phyloP scores from a whole-genome alignment of 2,888 invertebrate species.

The Pollenia amentaria region DNA sequence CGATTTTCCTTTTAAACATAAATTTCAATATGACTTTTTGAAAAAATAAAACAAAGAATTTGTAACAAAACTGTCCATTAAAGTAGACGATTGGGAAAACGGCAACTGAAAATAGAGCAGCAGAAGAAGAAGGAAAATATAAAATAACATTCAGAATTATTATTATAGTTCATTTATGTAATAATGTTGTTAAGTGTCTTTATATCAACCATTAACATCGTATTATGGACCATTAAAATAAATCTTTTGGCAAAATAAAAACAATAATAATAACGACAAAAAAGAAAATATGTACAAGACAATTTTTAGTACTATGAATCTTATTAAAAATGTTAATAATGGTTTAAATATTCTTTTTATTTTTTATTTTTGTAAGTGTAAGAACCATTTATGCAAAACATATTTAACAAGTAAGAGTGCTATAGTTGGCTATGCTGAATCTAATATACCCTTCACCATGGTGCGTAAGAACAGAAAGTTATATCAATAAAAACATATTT shows the following conservation, averaged over 20 bases:
- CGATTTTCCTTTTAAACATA: neutral
- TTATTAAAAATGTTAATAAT: neutral
- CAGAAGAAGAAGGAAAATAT: neutral
- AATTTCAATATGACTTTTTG: neutral
- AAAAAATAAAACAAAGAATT: neutral
- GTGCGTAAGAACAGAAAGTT: too few species aligned
- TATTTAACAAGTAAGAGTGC: neutral
- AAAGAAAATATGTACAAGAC: neutral
- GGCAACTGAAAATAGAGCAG: constrained; percentile 41
- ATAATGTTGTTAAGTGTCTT: constrained; percentile 65
- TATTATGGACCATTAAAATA: constrained; percentile 67
- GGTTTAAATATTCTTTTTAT: too few species aligned
- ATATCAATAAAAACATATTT: too few species aligned
- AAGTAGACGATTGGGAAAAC: neutral
- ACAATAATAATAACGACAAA: constrained; percentile 36
- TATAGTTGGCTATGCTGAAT: too few species aligned
- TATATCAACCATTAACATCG: constrained; percentile 61
- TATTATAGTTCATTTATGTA: constrained; percentile 58
- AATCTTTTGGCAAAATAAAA: constrained; percentile 65
- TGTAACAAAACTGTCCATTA: constrained; percentile 11
- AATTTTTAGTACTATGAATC: neutral
- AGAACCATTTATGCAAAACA: neutral
- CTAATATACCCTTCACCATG: too few species aligned
- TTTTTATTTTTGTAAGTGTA: neutral
- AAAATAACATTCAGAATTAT: constrained; percentile 22